Base-by-base conservation (phyloP, 1,140 invertebrate species). In the Oryzaephilus surinamensis region DNA sequence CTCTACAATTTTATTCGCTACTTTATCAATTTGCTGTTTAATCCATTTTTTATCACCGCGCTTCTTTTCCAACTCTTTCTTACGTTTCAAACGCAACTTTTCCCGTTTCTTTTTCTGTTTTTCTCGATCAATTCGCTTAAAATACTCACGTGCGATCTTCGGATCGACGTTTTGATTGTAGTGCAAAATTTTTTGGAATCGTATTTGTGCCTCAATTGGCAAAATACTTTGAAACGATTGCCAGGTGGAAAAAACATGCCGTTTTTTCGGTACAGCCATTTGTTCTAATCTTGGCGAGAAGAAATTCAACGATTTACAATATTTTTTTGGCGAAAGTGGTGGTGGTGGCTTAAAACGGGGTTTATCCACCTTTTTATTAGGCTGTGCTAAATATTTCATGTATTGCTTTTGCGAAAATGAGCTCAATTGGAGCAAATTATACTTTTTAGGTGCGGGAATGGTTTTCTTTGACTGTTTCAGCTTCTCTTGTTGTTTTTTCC, bases 21-120 rank as follows among this genome's bases (percentile, higher is more conserved):
- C 28, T n/a, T 4, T 15, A 3, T 24, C 12, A 7, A 26, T 15
- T n/a, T 27, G 16, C 8, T 10, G 12, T 2, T 36, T 16, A 7
- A 36, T 4, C 33, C 33, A 36, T 23, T 19, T 32, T 29, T 29
- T n/a, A 6, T 7, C 8, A 17, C 32, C 32, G 18, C 32, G 15
- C 19, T 36, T 27, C 12, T 34, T 21, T 16, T 12, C 16, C 19
- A n/a, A 34, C 11, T 15, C 16, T n/a, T 26, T 36, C 11, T 20
- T 26, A 5, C 21, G n/a, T n/a, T n/a, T n/a, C n/a, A n/a, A n/a
- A n/a, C n/a, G n/a, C n/a, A n/a, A n/a, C n/a, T n/a, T n/a, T n/a
- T n/a, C 17, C n/a, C 12, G 6, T 36, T 24, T 36, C 6, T 13
- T 11, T 14, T 35, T 35, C 13, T 24, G 18, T 26, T 36, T 26